These are phyloP conservation scores for Anthoscopus minutus DNA, from an alignment of 2,113 vertebrate genomes.

Conservation along the genomic window DNA sequence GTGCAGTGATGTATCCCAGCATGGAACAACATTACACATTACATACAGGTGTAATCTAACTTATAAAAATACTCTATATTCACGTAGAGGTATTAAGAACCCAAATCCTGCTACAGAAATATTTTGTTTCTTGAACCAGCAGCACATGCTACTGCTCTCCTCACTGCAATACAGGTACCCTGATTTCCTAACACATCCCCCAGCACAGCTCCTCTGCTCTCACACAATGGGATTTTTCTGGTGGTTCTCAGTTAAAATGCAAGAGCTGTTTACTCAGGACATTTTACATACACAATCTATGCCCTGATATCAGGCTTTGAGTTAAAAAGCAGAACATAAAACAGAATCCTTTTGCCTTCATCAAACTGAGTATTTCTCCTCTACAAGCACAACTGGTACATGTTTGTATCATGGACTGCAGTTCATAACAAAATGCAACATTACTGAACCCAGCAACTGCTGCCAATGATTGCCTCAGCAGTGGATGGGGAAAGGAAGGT, in stretches of 20 bases:
- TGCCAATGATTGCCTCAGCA: neutral
- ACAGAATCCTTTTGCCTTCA: neutral
- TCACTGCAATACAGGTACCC: neutral
- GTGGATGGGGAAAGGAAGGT: neutral
- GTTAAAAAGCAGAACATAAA: neutral
- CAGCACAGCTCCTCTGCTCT: neutral
- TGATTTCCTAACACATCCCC: neutral
- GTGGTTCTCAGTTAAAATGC: neutral
- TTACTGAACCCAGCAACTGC: accelerated
- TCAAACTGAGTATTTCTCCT: neutral
- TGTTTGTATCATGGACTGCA: neutral
- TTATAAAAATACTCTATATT: neutral
- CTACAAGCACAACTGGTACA: neutral
- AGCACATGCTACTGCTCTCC: neutral
- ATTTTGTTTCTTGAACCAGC: neutral
- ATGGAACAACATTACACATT: neutral
- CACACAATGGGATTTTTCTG: neutral
- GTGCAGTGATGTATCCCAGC: neutral
- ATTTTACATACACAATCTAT: neutral
- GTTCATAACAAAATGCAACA: neutral
- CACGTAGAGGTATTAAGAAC: neutral
- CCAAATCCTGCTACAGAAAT: neutral
- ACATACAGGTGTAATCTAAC: neutral
- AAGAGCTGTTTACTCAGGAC: neutral
- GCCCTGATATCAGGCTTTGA: neutral